These are phyloP conservation scores for Castor canadensis DNA, from an alignment of 2,113 vertebrate species.

Conservation along the genomic window DNA sequence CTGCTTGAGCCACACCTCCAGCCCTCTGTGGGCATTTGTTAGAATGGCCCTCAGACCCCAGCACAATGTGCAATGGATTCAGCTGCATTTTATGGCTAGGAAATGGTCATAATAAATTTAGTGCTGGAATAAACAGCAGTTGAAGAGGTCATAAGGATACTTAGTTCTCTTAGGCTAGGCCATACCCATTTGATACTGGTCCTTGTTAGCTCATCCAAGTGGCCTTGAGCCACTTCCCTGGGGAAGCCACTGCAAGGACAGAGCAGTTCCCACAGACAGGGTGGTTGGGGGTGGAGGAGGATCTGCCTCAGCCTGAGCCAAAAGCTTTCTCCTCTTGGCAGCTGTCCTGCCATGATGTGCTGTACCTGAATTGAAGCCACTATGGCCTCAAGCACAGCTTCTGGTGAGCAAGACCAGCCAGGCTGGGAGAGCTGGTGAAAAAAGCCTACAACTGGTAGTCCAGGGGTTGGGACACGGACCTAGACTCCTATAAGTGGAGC, in stretches of 20 bases:
- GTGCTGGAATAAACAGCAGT: background rate
- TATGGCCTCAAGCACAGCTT: background rate
- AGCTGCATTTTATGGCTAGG: background rate
- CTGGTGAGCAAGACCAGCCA: background rate
- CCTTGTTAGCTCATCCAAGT: background rate
- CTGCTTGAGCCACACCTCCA: too few relatives aligned
- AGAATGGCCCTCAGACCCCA: background rate
- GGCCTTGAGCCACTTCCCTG: background rate
- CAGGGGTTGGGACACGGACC: background rate
- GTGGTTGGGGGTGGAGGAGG: background rate
- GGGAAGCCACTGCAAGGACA: background rate
- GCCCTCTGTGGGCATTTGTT: background rate
- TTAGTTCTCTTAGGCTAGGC: background rate
- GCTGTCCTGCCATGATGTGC: background rate
- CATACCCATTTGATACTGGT: background rate
- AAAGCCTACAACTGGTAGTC: background rate
- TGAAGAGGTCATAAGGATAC: background rate
- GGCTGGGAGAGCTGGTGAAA: background rate
- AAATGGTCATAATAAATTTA: background rate
- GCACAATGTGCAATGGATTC: rapidly evolving
- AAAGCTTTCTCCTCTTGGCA: background rate
- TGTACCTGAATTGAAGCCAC: background rate
- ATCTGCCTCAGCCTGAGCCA: background rate
- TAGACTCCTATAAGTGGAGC: rapidly evolving
- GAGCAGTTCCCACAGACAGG: background rate